A percentile compares a stretch with the other conserved stretches of the same genome.
Evolutionary conservation across 2,797 vertebrate genomes (phyloP).

Genomic region (Chrosomus eos): DNA sequence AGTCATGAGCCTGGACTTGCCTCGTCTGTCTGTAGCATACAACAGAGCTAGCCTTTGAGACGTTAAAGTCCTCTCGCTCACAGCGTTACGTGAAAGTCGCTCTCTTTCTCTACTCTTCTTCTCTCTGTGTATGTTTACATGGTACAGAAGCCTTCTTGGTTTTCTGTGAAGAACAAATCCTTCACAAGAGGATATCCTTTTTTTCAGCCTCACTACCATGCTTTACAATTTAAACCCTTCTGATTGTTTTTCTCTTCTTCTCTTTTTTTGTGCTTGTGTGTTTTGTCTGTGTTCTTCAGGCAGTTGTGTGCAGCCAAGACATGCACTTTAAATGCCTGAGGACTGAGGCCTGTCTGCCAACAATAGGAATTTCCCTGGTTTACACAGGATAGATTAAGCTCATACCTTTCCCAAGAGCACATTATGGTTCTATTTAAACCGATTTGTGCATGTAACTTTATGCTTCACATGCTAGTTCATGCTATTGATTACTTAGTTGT

Average conservation of each 20-base stretch:
- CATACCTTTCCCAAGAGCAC: constrained; percentile 34
- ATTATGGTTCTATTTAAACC: constrained; percentile 27
- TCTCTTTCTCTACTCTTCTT: background rate
- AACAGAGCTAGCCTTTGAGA: constrained; percentile 68
- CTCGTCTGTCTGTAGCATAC: constrained; percentile 76
- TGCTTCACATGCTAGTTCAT: background rate
- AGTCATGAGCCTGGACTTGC: constrained; percentile 82
- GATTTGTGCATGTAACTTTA: constrained; percentile 37
- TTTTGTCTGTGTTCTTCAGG: constrained; percentile 76
- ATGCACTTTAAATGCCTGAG: constrained; percentile 76
- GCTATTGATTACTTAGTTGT: background rate
- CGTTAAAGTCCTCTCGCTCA: constrained; percentile 73
- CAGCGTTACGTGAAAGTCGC: constrained; percentile 68
- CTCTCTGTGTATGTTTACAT: constrained; percentile 39
- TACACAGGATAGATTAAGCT: constrained; percentile 71
- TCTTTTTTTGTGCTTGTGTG: constrained; percentile 58
- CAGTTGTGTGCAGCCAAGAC: constrained; percentile 74
- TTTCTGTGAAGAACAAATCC: constrained; percentile 18
- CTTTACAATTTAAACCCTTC: constrained; percentile 62
- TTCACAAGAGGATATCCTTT: background rate
- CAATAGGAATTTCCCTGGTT: constrained; percentile 87
- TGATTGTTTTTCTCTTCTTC: constrained; percentile 47
- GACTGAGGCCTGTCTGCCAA: constrained; percentile 77
- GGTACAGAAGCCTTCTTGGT: constrained; percentile 37
- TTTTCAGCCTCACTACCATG: constrained; percentile 43